A percentile compares a stretch with the other conserved stretches of the same genome.
phyloP scores from a whole-genome alignment of 2,113 vertebrate genomes.

The Phaethon lepturus region DNA sequence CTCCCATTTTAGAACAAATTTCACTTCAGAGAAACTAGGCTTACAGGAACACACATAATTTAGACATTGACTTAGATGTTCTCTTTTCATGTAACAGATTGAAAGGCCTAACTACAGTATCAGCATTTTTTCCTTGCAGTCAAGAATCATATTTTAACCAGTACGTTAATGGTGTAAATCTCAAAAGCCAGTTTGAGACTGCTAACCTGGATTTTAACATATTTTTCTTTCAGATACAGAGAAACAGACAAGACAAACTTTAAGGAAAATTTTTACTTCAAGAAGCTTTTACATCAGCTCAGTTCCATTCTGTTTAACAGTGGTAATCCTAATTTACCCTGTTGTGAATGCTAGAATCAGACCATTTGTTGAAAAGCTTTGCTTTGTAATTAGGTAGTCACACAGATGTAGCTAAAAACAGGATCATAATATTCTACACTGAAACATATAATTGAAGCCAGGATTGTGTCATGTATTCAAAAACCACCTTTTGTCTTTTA shows the following conservation, averaged over 20 bases:
- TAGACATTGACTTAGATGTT: neutral
- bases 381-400: constrained; percentile 77
- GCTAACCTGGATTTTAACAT: neutral
- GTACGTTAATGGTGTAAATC: neutral
- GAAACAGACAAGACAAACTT: constrained; percentile 44
- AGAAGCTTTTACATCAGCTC: neutral
- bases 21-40: neutral
- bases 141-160: neutral
- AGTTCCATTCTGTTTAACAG: neutral
- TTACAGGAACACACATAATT: neutral
- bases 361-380: constrained; percentile 55
- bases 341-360: neutral
- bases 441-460: constrained; percentile 73
- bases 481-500: constrained; percentile 69
- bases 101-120: neutral
- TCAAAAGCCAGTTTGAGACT: neutral
- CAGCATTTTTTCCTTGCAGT: neutral
- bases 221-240: neutral
- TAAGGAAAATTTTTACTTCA: neutral
- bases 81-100: neutral
- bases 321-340: neutral
- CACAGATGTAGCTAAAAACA: constrained; percentile 66
- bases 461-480: constrained; percentile 52
- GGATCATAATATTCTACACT: constrained; percentile 59
- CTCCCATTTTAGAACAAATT: neutral